phyloP scores from a whole-genome alignment of 2,113 vertebrate species.

The Sula dactylatra region DNA sequence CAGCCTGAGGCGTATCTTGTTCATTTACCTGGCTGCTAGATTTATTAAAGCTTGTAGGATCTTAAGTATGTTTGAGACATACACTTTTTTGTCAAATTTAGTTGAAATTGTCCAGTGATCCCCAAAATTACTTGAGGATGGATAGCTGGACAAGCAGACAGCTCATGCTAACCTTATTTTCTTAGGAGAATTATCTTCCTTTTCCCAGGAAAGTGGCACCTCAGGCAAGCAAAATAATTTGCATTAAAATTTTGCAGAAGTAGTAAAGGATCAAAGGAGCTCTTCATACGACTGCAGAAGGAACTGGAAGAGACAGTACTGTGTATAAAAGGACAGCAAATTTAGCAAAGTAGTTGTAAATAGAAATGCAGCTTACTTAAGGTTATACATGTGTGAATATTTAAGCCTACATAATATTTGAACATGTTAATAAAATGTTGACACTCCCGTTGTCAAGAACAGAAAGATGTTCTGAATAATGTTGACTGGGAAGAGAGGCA shows the following conservation, averaged over 20 bases:
- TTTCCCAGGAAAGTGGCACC: background rate
- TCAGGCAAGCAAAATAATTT: background rate
- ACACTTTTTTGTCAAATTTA: background rate
- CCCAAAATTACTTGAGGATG: background rate
- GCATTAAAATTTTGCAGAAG: background rate
- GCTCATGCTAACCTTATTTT: background rate
- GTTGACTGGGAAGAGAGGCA: background rate
- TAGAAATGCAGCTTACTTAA: background rate
- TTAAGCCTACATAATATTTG: background rate
- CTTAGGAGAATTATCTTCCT: background rate
- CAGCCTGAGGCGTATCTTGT: rapidly evolving
- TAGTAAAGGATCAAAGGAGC: background rate
- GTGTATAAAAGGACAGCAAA: background rate
- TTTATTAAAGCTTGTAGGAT: background rate
- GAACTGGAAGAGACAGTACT: background rate
- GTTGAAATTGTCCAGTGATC: background rate
- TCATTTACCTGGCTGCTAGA: background rate
- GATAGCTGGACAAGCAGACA: background rate
- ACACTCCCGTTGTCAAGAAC: background rate
- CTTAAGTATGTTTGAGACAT: background rate
- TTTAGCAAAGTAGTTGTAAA: background rate
- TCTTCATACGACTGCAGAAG: background rate
- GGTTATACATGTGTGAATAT: background rate
- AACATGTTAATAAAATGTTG: background rate
- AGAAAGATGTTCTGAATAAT: background rate